Base-by-base conservation (phyloP, 2,797 vertebrate genomes). In the Tiaroga cobitis region DNA sequence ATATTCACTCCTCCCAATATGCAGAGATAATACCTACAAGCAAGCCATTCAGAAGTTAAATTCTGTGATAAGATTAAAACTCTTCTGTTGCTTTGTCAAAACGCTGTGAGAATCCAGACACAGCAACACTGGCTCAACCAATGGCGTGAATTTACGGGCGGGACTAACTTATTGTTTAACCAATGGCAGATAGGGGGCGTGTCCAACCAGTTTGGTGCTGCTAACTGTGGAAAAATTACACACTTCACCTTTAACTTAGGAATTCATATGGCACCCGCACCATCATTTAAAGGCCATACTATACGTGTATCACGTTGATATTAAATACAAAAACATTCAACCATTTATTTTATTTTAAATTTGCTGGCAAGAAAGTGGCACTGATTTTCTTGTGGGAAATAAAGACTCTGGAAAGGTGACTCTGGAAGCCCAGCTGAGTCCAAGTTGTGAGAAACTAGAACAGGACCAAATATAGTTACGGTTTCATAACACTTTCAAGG, bases 351-450 rank as follows among this genome's bases (percentile, higher is more conserved):
- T 87, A 51, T 79, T 87, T 79, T 37, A 87, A 69, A 88, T 67
- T 68, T 75, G 13, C 80, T 82, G 61, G 80, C 51, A 74, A 81
- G 76, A 86, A 61, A 61, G 88, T 86, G 86, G 88, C 84, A 88
- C 86, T 83, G 41, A 63, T 39, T 73, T 80, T 77, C 24, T 37
- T 46, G 15, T 29, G 26, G 15, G 43, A 51, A 63, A 72, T 77
- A 78, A 16, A 89, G 63, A 84, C 34, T 49, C 5, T 37, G 37
- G 37, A 37, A 39, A 74, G 67, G 39, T 26, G 29, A 83, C 51
- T 69, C 56, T 68, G 82, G 83, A 86, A 83, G 70, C 80, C 79
- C 74, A 73, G 24, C 37, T 74, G 39, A 61, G 83, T 80, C 74
- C 54, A 73, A 79, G 24, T 86, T 89, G 32, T 72, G 29, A 84